These are phyloP conservation scores for Otus sunia DNA, from an alignment of 2,113 vertebrate genomes.

Conservation along the genomic window DNA sequence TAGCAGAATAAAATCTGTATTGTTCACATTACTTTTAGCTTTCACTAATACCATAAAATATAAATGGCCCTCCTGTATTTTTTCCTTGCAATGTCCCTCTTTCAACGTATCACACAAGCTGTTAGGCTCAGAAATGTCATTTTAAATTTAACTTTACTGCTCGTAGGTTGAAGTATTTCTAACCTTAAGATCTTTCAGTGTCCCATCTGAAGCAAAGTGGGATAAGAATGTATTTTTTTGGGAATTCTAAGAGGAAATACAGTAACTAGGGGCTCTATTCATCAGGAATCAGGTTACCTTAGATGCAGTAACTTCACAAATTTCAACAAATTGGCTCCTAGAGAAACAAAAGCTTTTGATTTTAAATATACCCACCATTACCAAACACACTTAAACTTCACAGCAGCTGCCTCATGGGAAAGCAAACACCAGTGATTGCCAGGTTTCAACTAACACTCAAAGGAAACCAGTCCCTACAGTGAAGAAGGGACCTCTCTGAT, in stretches of 20 bases:
- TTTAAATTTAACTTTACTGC: background rate
- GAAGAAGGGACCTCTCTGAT: background rate
- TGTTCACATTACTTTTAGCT: background rate
- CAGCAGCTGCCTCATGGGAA: background rate
- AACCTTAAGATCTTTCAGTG: background rate
- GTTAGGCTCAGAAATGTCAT: background rate
- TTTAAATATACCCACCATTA: background rate
- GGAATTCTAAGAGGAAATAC: background rate
- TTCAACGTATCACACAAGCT: background rate
- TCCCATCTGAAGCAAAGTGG: background rate
- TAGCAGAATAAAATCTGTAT: background rate
- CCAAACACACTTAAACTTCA: background rate
- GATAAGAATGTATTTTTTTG: background rate
- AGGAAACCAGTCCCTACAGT: background rate
- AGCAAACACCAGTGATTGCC: background rate
- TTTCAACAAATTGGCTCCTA: background rate
- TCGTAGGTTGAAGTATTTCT: background rate
- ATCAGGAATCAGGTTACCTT: background rate
- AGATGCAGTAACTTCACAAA: background rate
- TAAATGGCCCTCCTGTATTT: background rate
- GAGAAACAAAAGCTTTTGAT: background rate
- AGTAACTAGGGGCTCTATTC: background rate
- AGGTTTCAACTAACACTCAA: background rate
- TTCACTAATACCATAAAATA: background rate
- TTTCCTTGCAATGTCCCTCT: background rate